Evolutionary conservation across 2,888 invertebrate species (phyloP).

Genomic region (Chironomus riparius): DNA sequence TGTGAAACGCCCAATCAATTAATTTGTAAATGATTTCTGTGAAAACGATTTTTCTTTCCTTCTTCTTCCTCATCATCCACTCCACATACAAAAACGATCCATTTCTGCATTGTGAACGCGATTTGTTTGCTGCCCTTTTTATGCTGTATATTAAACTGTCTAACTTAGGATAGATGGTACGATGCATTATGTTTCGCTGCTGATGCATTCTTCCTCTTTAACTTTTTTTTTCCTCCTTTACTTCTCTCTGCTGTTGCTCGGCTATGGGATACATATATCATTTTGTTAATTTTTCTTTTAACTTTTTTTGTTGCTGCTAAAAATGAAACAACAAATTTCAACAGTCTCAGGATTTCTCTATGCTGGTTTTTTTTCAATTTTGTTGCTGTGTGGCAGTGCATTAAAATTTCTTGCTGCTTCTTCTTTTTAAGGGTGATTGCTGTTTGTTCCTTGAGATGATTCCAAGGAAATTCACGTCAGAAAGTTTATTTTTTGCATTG

Average conservation of each 20-base stretch:
- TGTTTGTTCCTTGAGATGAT: no score
- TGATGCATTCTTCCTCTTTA: not conserved
- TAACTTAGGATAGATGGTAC: not conserved
- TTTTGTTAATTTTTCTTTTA: not conserved
- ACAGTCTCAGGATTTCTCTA: no score
- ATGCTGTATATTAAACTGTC: not conserved
- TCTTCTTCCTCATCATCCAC: not conserved
- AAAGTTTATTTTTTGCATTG: no score
- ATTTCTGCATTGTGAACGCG: not conserved
- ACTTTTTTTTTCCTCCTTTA: no score
- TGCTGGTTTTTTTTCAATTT: no score
- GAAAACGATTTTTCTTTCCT: slow-evolving; percentile 1
- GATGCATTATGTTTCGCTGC: not conserved
- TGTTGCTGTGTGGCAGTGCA: no score
- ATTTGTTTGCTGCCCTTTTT: not conserved
- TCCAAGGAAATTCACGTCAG: no score
- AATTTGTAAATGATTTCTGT: slow-evolving; percentile 27
- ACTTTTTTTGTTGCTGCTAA: not conserved
- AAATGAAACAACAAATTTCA: not conserved
- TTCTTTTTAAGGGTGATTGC: no score
- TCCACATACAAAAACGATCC: not conserved
- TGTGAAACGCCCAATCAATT: slow-evolving; percentile 27
- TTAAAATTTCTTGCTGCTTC: no score
- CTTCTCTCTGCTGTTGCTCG: no score
- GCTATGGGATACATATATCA: not conserved